These are phyloP conservation scores for Apeltes quadracus DNA, from an alignment of 2,113 vertebrate species.

Conservation along the genomic window DNA sequence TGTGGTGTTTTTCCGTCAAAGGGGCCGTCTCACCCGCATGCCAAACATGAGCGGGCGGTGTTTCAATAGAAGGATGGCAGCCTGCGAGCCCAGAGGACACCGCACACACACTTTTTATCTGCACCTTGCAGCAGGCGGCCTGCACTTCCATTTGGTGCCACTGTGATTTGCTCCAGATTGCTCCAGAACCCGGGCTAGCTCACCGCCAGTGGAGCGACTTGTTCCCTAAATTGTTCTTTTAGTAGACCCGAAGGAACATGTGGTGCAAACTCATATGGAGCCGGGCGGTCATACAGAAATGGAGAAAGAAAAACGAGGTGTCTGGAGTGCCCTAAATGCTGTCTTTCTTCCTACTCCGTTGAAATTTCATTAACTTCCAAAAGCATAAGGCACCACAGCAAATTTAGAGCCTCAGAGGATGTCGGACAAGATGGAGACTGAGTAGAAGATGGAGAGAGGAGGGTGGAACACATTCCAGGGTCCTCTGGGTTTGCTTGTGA, in stretches of 20 bases:
- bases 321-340: neutral
- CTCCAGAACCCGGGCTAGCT: conserved; percentile 46
- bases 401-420: neutral
- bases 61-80: conserved; percentile 26
- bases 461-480: neutral
- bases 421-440: neutral
- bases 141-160: conserved; percentile 52
- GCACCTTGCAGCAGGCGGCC: conserved; percentile 56
- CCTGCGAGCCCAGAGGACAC: conserved; percentile 33
- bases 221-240: conserved; percentile 44
- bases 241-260: conserved; percentile 19
- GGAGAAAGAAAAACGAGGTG: conserved; percentile 13
- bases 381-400: neutral
- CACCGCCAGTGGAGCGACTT: conserved; percentile 47
- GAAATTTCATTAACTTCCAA: neutral
- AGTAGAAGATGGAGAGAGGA: neutral
- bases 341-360: neutral
- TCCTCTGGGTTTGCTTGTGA: conserved; percentile 31
- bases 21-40: conserved; percentile 18
- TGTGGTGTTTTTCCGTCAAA: conserved; percentile 15
- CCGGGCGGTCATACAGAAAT: neutral
- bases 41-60: conserved; percentile 38
- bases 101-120: conserved; percentile 63
- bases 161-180: conserved; percentile 71
- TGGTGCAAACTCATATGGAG: conserved; percentile 5